phyloP scores from a whole-genome alignment of 1,140 invertebrate genomes.

The Whitmania pigra region DNA sequence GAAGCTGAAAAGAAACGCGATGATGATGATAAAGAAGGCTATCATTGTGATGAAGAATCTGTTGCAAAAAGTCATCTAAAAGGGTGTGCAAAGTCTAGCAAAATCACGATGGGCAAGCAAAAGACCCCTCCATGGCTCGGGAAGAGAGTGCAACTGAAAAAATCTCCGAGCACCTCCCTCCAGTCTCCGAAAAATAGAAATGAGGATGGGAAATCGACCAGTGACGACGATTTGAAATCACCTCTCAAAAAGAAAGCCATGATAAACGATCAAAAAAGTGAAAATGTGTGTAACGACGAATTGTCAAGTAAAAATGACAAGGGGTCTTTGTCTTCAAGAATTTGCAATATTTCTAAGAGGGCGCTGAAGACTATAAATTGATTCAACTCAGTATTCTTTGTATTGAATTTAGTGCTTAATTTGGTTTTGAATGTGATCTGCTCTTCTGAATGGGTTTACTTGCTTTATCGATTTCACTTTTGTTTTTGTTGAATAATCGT shows the following conservation, averaged over 20 bases:
- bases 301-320: too few relatives aligned
- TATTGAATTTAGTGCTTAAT: too few relatives aligned
- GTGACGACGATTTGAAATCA: not conserved
- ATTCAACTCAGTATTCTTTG: not conserved
- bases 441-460: too few relatives aligned
- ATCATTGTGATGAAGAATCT: not conserved
- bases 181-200: not conserved
- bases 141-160: not conserved
- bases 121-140: not conserved
- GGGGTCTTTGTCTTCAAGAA: too few relatives aligned
- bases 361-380: conserved; percentile 4
- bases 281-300: too few relatives aligned
- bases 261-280: too few relatives aligned
- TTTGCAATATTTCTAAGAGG: not conserved
- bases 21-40: not conserved
- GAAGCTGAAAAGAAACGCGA: not conserved
- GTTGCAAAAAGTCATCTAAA: not conserved
- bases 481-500: too few relatives aligned
- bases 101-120: not conserved
- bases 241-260: not conserved
- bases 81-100: not conserved
- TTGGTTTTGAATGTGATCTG: too few relatives aligned
- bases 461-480: too few relatives aligned
- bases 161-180: not conserved
- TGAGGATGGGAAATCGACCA: not conserved